Evolutionary conservation across 2,888 invertebrate genomes (phyloP).

Genomic region (Patella pellucida): DNA sequence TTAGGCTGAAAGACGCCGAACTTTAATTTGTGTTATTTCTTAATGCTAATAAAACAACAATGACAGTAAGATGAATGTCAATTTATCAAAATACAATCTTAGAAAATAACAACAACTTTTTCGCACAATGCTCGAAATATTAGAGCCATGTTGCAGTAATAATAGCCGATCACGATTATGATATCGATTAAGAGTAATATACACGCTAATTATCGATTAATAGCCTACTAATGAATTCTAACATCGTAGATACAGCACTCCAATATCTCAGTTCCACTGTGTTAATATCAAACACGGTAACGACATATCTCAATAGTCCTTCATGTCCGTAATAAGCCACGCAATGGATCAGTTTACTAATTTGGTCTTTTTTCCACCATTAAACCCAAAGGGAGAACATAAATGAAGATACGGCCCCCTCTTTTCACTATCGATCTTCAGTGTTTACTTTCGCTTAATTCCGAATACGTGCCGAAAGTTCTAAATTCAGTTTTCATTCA

Average conservation of each 20-base stretch:
- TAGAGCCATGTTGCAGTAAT: background rate
- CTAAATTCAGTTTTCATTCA: too few relatives aligned
- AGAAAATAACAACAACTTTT: too few relatives aligned
- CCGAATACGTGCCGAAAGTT: too few relatives aligned
- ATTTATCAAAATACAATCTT: too few relatives aligned
- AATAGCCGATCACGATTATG: constrained; percentile 2
- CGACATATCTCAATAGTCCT: background rate
- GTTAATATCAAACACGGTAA: background rate
- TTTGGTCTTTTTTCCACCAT: constrained; percentile 1
- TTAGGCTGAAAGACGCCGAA: too few relatives aligned
- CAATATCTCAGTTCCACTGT: background rate
- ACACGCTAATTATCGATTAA: background rate
- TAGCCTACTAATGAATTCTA: constrained; percentile 9
- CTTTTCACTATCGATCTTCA: too few relatives aligned
- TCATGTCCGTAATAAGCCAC: background rate
- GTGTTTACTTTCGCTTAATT: too few relatives aligned
- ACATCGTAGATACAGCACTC: background rate
- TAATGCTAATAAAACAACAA: too few relatives aligned
- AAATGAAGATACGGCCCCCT: background rate
- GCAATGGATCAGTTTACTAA: background rate
- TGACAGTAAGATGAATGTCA: too few relatives aligned
- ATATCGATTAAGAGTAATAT: constrained; percentile 2
- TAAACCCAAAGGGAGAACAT: background rate
- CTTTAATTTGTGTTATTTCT: too few relatives aligned
- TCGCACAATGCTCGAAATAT: too few relatives aligned